phyloP scores from a whole-genome alignment of 1,140 invertebrate genomes.

The Tetranychus cinnabarinus region DNA sequence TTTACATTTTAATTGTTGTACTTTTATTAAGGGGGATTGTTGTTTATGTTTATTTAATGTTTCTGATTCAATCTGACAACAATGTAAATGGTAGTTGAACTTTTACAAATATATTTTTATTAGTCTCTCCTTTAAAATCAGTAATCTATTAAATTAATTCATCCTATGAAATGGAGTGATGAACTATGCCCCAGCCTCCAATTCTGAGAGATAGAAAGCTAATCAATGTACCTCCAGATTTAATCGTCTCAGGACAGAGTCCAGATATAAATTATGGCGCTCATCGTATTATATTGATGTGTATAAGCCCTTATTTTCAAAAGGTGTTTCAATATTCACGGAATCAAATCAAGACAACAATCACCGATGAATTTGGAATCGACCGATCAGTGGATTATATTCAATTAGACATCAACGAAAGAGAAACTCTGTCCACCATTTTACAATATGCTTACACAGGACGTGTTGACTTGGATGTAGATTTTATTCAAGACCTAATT shows the following conservation, averaged over 20 bases:
- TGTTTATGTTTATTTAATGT: too few species aligned
- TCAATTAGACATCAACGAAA: not conserved
- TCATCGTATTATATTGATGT: not conserved
- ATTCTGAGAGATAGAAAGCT: not conserved
- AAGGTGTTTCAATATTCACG: not conserved
- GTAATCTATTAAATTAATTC: not conserved
- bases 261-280: not conserved
- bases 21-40: too few species aligned
- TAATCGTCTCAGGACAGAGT: not conserved
- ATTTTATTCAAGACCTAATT: not conserved
- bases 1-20: too few species aligned
- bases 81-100: too few species aligned
- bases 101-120: too few species aligned
- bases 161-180: not conserved
- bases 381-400: not conserved
- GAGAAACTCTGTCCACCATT: not conserved
- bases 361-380: not conserved
- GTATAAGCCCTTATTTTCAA: constrained; percentile 1
- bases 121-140: not conserved
- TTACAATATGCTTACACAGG: not conserved
- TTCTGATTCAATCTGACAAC: too few species aligned
- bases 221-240: not conserved
- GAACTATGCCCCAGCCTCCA: not conserved
- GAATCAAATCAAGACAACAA: not conserved
- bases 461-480: not conserved